phyloP scores from a whole-genome alignment of 2,113 vertebrate genomes.

The Sterrhoptilus dennistouni region DNA sequence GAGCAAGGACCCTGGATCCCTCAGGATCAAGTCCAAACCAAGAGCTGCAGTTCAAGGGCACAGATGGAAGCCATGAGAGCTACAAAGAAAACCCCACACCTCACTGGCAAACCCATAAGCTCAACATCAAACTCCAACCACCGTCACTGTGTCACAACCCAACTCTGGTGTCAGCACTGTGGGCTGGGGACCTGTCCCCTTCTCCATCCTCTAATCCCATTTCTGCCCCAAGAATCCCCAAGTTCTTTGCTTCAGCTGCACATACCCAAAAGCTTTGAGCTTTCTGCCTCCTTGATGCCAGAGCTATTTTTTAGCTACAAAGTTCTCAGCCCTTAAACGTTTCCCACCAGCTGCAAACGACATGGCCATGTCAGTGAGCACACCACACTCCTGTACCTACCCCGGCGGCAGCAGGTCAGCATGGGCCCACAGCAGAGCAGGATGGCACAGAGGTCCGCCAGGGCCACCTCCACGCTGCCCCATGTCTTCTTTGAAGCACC shows the following conservation, averaged over 20 bases:
- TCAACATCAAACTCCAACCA: neutral
- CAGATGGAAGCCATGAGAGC: neutral
- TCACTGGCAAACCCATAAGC: neutral
- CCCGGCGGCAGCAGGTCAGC: neutral
- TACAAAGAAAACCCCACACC: neutral
- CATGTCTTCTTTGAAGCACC: fast-evolving
- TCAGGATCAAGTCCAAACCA: neutral
- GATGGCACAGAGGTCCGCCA: neutral
- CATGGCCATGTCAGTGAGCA: fast-evolving
- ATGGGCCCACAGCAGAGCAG: neutral
- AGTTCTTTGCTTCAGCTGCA: neutral
- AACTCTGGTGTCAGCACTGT: fast-evolving
- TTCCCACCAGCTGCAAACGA: fast-evolving
- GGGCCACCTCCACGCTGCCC: neutral
- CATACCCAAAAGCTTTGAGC: neutral
- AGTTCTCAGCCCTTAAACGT: neutral
- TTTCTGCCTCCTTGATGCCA: neutral
- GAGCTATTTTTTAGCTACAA: neutral
- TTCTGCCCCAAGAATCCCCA: neutral
- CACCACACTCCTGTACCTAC: neutral
- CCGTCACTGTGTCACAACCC: fast-evolving
- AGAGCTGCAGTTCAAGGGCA: fast-evolving
- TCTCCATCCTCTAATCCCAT: neutral
- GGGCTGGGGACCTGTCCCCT: neutral
- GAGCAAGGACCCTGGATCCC: neutral